Evolutionary conservation across 2,797 vertebrate genomes (phyloP).

Genomic region (Poeciliopsis turneri): DNA sequence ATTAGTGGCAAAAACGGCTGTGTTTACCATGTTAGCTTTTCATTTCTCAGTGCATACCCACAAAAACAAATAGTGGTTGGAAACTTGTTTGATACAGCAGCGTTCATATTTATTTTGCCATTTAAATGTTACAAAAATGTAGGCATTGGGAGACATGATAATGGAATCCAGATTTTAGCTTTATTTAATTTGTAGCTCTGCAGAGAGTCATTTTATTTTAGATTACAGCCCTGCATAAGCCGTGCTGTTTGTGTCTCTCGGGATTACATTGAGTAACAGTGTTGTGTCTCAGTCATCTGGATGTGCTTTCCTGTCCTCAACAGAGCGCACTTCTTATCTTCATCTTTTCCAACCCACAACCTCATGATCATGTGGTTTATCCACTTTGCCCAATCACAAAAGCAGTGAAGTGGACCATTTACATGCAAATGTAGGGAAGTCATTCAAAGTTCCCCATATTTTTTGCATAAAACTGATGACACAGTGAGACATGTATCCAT

Average conservation of each 20-base stretch:
- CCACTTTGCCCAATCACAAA: conserved; percentile 60
- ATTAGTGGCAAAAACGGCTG: conserved; percentile 70
- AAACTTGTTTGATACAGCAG: conserved; percentile 75
- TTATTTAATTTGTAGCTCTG: conserved; percentile 84
- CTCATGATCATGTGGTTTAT: conserved; percentile 66
- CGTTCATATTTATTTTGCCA: conserved; percentile 81
- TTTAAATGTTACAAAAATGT: conserved; percentile 81
- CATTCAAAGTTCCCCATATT: conserved; percentile 46
- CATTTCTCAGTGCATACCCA: conserved; percentile 77
- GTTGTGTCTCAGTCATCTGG: conserved; percentile 76
- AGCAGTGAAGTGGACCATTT: conserved; percentile 60
- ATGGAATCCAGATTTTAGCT: conserved; percentile 80
- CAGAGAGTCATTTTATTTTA: conserved; percentile 78
- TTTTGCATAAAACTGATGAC: conserved; percentile 40
- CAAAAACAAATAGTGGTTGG: conserved; percentile 82
- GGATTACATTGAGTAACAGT: conserved; percentile 65
- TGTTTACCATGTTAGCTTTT: conserved; percentile 82
- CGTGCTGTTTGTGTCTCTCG: conserved; percentile 63
- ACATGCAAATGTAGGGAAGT: conserved; percentile 61
- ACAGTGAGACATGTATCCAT: conserved; percentile 31
- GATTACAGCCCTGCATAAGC: conserved; percentile 80
- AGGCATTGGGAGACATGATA: conserved; percentile 79
- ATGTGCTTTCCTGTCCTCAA: conserved; percentile 77
- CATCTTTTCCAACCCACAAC: conserved; percentile 61
- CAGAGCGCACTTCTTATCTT: conserved; percentile 64